Conservation (phyloP, 2,888 invertebrate species). For the Eumacrocentrus americanus region DNA sequence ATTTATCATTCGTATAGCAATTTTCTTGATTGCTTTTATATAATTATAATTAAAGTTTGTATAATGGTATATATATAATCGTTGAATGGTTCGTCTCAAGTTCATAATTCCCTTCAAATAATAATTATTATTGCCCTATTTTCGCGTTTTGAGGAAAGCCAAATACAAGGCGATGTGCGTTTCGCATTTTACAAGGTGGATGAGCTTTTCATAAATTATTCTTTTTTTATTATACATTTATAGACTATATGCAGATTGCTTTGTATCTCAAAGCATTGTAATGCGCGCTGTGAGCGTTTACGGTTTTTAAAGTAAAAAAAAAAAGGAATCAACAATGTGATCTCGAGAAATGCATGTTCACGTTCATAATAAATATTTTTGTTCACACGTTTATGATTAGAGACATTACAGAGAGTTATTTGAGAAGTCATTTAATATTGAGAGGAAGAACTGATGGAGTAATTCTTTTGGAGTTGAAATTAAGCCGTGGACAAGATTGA, state of each 20-base stretch:
- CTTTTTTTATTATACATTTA: background rate
- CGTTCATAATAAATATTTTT: background rate
- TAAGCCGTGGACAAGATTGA: constrained; percentile 31
- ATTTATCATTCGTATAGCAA: background rate
- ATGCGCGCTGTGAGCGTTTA: background rate
- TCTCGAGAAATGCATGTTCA: background rate
- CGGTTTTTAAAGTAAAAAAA: background rate
- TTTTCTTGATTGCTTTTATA: background rate
- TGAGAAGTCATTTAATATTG: background rate
- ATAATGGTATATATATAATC: background rate
- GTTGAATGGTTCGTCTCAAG: background rate
- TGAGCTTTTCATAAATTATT: background rate
- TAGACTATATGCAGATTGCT: background rate
- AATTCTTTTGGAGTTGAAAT: constrained; percentile 8
- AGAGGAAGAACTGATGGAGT: constrained; percentile 18
- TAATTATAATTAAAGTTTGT: background rate
- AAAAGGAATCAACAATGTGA: background rate
- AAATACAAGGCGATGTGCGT: background rate
- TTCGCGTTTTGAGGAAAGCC: background rate
- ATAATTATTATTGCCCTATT: background rate
- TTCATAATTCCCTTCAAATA: background rate
- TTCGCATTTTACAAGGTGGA: background rate
- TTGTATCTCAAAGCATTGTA: background rate
- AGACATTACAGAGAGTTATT: too few relatives aligned
- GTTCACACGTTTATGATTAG: background rate